phyloP scores from a whole-genome alignment of 1,140 invertebrate species.

The Zaprionus taronus region DNA sequence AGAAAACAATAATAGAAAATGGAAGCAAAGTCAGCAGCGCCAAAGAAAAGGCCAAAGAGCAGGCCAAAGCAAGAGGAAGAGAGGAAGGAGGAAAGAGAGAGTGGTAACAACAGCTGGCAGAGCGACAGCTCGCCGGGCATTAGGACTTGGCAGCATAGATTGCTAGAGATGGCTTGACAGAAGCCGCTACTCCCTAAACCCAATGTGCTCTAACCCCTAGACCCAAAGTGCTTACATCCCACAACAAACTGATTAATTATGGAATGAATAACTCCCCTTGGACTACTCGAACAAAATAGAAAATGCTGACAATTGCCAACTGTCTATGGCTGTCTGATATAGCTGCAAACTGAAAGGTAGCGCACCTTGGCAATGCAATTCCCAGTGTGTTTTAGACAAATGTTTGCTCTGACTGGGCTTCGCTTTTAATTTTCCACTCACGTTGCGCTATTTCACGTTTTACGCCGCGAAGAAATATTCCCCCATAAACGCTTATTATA shows the following conservation, averaged over 20 bases:
- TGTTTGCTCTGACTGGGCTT: conserved; percentile 40
- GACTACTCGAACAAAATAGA: not conserved
- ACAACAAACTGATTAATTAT: not conserved
- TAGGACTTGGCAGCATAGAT: conserved; percentile 28
- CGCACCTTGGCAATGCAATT: conserved; percentile 40
- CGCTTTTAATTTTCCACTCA: conserved; percentile 50
- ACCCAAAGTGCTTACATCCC: not conserved
- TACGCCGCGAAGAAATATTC: conserved; percentile 29
- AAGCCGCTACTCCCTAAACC: not conserved
- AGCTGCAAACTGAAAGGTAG: not conserved
- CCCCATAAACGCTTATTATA: conserved; percentile 1
- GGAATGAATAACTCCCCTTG: not conserved
- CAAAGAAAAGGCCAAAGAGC: conserved; percentile 50
- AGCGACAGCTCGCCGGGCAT: conserved; percentile 46
- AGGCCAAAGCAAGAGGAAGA: conserved; percentile 27
- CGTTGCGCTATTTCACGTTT: conserved; percentile 36
- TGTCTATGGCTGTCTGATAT: not conserved
- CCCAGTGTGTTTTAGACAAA: conserved; percentile 32
- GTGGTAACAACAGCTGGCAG: conserved; percentile 56
- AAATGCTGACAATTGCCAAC: not conserved
- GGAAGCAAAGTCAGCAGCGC: conserved; percentile 55
- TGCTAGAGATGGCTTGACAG: not conserved
- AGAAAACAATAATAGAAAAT: conserved; percentile 83
- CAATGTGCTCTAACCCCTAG: not conserved
- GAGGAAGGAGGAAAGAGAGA: not conserved